Evolutionary conservation across 2,113 vertebrate species (phyloP), one percentile per base, ranked within the genome.

Genomic region (Scomber scombrus): DNA sequence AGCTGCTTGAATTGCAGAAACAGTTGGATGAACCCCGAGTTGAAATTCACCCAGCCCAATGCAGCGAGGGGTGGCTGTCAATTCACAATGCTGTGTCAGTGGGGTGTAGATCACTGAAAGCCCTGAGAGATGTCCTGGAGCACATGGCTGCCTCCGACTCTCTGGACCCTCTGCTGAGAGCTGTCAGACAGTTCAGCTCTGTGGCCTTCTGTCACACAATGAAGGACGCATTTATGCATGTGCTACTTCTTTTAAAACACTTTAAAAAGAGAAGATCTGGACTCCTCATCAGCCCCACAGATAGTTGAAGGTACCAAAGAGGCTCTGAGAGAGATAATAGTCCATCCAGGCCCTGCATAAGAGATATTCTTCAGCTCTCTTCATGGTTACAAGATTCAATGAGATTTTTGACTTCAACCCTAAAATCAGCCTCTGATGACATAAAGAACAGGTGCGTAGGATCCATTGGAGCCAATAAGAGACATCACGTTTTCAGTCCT

Each of bases 131-230:
- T 6, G 31, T 34, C 31, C 31, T 34, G 31, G 31, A 34, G 31
- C 31, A 34, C 31, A 34, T 7, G 31, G 31, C 31, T 34, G 31
- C 31, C 31, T 34, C 31, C 31, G 31, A 34, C 31, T 6, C 31
- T 34, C 31, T 16, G 23, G 23, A 26, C 23, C 23, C 23, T 49
- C 5, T 50, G 3, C 49, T 50, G 16, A 34, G 15, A 50, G 49
- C 11, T 0, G 23, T 47, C 18, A 70, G 65, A 31, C n/a, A 64
- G 34, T 0, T 55, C 10, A 31, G 46, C 58, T 61, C 62, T 69
- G 56, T 78, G 66, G 34, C 11, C 8, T 34, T 34, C 23, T 70
- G 40, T 70, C 47, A 46, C 56, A 46, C 46, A 49, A 23, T 78
- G 23, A 31, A 58, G 43, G 55, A 50, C 10, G 2, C 1, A 26